These are phyloP conservation scores for Aromia moschata DNA, from an alignment of 2,888 invertebrate genomes.

Conservation along the genomic window DNA sequence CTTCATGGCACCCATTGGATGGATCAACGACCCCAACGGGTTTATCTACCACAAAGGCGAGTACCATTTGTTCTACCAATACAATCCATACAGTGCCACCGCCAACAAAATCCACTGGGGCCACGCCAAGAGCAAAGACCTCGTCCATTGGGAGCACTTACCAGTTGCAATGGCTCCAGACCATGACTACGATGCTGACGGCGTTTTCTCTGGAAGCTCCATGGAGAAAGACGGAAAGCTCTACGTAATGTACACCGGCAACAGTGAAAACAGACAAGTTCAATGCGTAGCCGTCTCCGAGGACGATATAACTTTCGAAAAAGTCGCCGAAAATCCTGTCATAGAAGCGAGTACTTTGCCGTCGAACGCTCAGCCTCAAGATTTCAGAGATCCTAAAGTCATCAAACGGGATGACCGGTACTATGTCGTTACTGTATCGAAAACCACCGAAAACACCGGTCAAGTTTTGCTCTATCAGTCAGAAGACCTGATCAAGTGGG, in stretches of 20 bases:
- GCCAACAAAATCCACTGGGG: slow-evolving; percentile 64
- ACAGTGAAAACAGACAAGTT: slow-evolving; percentile 50
- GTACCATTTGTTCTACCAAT: slow-evolving; percentile 67
- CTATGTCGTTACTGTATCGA: slow-evolving; percentile 62
- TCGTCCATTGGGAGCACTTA: slow-evolving; percentile 64
- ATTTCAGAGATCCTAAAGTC: slow-evolving; percentile 66
- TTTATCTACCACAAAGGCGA: slow-evolving; percentile 60
- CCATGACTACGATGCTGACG: slow-evolving; percentile 53
- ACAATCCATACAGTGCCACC: slow-evolving; percentile 62
- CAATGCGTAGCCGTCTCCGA: slow-evolving; percentile 56
- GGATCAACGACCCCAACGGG: slow-evolving; percentile 70
- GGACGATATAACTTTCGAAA: slow-evolving; percentile 59
- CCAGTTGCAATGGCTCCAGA: slow-evolving; percentile 65
- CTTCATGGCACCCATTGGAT: slow-evolving; percentile 53
- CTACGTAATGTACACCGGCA: slow-evolving; percentile 62
- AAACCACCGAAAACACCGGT: slow-evolving; percentile 51
- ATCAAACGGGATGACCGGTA: slow-evolving; percentile 61
- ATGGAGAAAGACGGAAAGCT: slow-evolving; percentile 60
- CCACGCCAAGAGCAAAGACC: slow-evolving; percentile 64
- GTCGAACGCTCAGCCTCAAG: slow-evolving; percentile 55
- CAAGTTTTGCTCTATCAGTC: slow-evolving; percentile 61
- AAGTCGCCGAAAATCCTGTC: slow-evolving; percentile 48
- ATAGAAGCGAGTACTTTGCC: slow-evolving; percentile 56
- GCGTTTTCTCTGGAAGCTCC: slow-evolving; percentile 66
- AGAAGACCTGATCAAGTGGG: slow-evolving; percentile 51